These are phyloP conservation scores for Caenorhabditis doughertyi DNA, from an alignment of 2,888 invertebrate genomes.

Conservation along the genomic window DNA sequence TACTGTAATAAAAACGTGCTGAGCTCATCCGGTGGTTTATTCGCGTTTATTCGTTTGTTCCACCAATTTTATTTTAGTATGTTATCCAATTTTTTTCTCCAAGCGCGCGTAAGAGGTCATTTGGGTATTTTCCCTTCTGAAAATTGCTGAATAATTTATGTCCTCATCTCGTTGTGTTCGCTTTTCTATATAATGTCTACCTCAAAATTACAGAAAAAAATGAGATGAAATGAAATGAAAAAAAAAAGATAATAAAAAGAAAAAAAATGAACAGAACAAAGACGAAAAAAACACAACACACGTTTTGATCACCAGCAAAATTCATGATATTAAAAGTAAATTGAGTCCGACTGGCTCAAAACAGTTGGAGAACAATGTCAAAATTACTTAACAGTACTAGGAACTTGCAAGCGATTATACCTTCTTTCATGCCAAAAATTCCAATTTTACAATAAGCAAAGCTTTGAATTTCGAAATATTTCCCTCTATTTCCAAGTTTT, in stretches of 20 bases:
- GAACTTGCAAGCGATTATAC: too few relatives aligned
- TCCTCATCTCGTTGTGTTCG: slow-evolving; percentile 17
- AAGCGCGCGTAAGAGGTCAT: slow-evolving; percentile 31
- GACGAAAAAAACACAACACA: too few relatives aligned
- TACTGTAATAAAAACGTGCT: slow-evolving; percentile 24
- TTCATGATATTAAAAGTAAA: too few relatives aligned
- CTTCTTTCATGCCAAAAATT: too few relatives aligned
- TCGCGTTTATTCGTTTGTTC: not conserved
- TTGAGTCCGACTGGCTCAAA: too few relatives aligned
- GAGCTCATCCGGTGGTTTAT: not conserved
- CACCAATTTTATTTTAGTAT: not conserved
- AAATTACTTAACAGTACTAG: too few relatives aligned
- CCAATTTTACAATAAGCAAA: too few relatives aligned
- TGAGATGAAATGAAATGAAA: slow-evolving; percentile 5
- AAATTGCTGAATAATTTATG: slow-evolving; percentile 47
- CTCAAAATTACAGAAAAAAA: slow-evolving; percentile 19
- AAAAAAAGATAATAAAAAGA: not conserved
- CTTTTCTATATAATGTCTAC: slow-evolving; percentile 15
- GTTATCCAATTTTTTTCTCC: slow-evolving; percentile 4
- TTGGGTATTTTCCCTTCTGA: slow-evolving; percentile 25
- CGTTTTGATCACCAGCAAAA: too few relatives aligned
- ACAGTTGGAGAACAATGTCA: too few relatives aligned
- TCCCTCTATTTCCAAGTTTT: too few relatives aligned
- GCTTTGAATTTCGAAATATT: too few relatives aligned
- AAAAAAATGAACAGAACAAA: not conserved